phyloP scores from a whole-genome alignment of 2,113 vertebrate genomes.

The Pungitius pungitius region DNA sequence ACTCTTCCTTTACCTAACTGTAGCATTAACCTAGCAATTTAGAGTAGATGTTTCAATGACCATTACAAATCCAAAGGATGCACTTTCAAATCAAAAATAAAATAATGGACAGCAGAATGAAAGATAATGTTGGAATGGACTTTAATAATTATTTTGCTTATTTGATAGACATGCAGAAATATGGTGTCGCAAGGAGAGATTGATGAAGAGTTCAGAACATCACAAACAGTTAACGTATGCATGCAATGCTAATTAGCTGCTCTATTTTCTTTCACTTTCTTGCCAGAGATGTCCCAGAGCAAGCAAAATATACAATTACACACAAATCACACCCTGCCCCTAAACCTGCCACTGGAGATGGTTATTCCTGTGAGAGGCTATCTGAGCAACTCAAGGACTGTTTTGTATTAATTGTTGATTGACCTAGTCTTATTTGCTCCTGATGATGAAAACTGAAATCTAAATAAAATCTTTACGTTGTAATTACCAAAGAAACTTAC shows the following conservation, averaged over 20 bases:
- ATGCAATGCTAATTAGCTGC: conserved; percentile 63
- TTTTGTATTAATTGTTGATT: conserved; percentile 27
- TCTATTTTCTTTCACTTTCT: conserved; percentile 57
- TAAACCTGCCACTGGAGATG: conserved; percentile 5
- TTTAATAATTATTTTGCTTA: conserved; percentile 51
- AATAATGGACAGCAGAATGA: conserved; percentile 5
- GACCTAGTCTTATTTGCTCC: neutral
- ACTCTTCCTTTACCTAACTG: conserved; percentile 17
- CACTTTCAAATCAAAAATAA: conserved; percentile 25
- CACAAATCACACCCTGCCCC: conserved; percentile 7
- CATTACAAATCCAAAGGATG: conserved; percentile 4
- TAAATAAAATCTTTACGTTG: neutral
- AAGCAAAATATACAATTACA: conserved; percentile 43
- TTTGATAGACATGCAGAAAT: conserved; percentile 50
- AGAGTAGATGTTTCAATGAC: conserved; percentile 11
- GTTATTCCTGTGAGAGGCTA: conserved; percentile 6
- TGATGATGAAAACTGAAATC: neutral
- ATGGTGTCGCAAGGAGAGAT: conserved; percentile 15
- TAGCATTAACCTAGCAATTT: conserved; percentile 13
- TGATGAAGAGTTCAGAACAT: conserved; percentile 38
- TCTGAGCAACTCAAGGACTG: conserved; percentile 11
- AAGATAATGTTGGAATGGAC: conserved; percentile 6
- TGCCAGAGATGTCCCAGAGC: conserved; percentile 61
- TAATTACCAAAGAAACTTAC: neutral
- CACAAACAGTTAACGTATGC: conserved; percentile 63